Conservation (phyloP, 2,888 invertebrate species). For the Nasonovia ribisnigri region DNA sequence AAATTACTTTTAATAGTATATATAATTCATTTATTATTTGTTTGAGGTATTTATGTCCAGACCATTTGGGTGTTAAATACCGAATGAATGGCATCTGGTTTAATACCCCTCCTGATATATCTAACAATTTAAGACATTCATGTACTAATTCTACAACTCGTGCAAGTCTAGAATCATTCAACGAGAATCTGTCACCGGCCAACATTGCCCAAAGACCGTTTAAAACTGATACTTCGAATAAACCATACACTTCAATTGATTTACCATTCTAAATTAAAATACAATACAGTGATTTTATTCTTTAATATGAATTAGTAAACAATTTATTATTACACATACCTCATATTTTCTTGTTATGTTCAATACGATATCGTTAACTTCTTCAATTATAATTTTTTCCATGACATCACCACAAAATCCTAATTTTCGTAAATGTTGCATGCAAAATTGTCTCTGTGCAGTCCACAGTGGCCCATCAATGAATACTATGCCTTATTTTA, state of each 20-base stretch:
- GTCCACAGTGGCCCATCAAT: conserved; percentile 78
- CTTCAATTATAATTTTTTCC: conserved; percentile 75
- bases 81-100: conserved; percentile 80
- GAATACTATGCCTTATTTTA: conserved; percentile 75
- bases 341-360: conserved; percentile 43
- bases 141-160: conserved; percentile 75
- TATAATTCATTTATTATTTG: conserved; percentile 65
- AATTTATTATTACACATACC: conserved; percentile 33
- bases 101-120: conserved; percentile 78
- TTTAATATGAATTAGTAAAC: not conserved
- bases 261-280: conserved; percentile 40
- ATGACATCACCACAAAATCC: conserved; percentile 77
- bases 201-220: conserved; percentile 80
- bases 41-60: conserved; percentile 73
- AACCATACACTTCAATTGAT: conserved; percentile 72
- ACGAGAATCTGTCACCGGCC: conserved; percentile 72
- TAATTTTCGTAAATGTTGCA: conserved; percentile 76
- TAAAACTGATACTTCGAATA: conserved; percentile 76
- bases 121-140: conserved; percentile 76
- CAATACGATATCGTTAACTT: conserved; percentile 72
- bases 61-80: conserved; percentile 75
- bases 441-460: conserved; percentile 77
- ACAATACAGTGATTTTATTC: not conserved
- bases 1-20: conserved; percentile 64
- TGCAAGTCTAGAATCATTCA: conserved; percentile 74